phyloP scores from a whole-genome alignment of 2,113 vertebrate genomes.

The Takifugu flavidus region DNA sequence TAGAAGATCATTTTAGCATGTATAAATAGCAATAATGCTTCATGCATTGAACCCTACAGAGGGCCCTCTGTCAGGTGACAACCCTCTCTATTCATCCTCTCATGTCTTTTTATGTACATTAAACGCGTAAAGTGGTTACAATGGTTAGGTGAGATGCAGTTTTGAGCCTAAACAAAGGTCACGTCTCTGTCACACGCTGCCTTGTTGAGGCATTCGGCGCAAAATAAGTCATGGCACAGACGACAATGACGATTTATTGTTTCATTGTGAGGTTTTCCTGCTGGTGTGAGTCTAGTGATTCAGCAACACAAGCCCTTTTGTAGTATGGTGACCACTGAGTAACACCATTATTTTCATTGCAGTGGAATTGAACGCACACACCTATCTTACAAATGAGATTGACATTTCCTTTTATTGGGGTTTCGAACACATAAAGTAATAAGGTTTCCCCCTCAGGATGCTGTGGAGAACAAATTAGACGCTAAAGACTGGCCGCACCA shows the following conservation, averaged over 20 bases:
- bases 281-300: too few relatives aligned
- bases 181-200: neutral
- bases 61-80: neutral
- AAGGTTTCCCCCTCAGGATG: constrained; percentile 64
- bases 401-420: too few relatives aligned
- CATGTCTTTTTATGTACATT: constrained; percentile 1
- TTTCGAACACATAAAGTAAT: neutral
- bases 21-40: neutral
- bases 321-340: too few relatives aligned
- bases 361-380: too few relatives aligned
- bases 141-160: neutral
- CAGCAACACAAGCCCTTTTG: too few relatives aligned
- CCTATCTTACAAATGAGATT: too few relatives aligned
- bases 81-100: neutral
- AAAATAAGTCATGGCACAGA: neutral
- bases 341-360: too few relatives aligned
- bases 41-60: constrained; percentile 2
- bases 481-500: constrained; percentile 88
- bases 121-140: constrained; percentile 1
- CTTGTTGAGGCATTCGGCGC: neutral
- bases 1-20: neutral
- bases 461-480: constrained; percentile 92
- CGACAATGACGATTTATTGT: too few relatives aligned
- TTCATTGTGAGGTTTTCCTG: too few relatives aligned
- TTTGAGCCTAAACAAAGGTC: neutral